Percentiles rank a stretch among this genome's conserved stretches.
phyloP scores from a whole-genome alignment of 2,113 vertebrate species.

The Centropus bengalensis region DNA sequence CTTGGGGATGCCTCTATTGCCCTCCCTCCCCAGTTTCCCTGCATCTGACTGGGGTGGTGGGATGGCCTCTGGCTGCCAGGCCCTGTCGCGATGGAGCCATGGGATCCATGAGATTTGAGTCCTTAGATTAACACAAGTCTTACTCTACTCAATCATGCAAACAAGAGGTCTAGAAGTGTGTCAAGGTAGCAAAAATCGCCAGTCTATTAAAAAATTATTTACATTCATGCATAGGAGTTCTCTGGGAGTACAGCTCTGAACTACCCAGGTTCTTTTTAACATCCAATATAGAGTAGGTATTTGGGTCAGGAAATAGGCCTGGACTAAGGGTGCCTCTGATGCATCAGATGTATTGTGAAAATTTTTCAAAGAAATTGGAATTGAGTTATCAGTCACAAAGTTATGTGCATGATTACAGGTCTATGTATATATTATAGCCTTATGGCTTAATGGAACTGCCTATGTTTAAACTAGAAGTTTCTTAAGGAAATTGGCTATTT shows the following conservation, averaged over 20 bases:
- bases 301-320: neutral
- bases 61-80: too few relatives aligned
- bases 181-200: neutral
- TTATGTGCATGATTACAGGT: neutral
- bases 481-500: neutral
- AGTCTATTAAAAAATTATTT: neutral
- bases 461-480: neutral
- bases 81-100: too few relatives aligned
- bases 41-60: accelerated
- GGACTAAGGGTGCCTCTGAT: neutral
- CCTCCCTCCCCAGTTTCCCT: neutral
- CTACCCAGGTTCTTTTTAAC: neutral
- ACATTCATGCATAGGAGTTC: neutral
- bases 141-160: neutral
- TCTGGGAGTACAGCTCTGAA: neutral
- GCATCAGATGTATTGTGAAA: neutral
- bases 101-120: neutral
- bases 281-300: neutral
- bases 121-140: neutral
- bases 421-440: neutral
- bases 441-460: neutral
- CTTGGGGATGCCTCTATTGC: neutral
- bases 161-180: neutral
- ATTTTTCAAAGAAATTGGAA: neutral
- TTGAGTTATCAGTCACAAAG: neutral